These are phyloP conservation scores for Pycnomerus fuliginosus DNA, from an alignment of 2,888 invertebrate species.

Conservation along the genomic window DNA sequence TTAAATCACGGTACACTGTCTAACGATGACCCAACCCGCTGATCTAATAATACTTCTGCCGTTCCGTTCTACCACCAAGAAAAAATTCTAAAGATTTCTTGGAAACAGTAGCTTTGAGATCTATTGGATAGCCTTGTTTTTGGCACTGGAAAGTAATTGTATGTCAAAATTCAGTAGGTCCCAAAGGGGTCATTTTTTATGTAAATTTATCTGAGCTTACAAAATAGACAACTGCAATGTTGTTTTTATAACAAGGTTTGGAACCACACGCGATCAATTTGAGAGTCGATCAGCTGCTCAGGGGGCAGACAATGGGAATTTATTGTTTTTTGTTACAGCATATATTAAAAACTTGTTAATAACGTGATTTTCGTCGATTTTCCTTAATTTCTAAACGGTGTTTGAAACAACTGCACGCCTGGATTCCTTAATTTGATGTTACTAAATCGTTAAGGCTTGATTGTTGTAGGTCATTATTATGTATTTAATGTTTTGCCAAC, in stretches of 20 bases:
- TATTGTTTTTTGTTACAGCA: conserved; percentile 20
- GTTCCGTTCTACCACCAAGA: conserved; percentile 1
- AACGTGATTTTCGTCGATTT: conserved; percentile 18
- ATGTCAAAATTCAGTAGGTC: too few species aligned
- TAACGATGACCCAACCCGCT: conserved; percentile 20
- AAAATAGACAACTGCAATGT: conserved; percentile 27
- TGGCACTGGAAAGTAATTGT: conserved; percentile 7
- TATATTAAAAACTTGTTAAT: conserved; percentile 21
- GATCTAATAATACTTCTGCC: conserved; percentile 5
- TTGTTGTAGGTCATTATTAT: conserved; percentile 27
- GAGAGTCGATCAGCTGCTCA: conserved; percentile 26
- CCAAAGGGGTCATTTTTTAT: conserved; percentile 17
- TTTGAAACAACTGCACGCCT: conserved; percentile 6
- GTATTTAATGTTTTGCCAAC: conserved; percentile 27
- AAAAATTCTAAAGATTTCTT: not conserved
- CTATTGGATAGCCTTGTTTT: not conserved
- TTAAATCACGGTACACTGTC: conserved; percentile 21
- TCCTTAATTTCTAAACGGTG: conserved; percentile 2
- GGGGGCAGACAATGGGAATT: conserved; percentile 27
- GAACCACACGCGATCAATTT: conserved; percentile 26
- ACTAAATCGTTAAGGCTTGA: conserved; percentile 26
- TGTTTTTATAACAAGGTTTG: conserved; percentile 25
- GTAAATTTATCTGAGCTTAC: conserved; percentile 21
- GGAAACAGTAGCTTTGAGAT: conserved; percentile 1
- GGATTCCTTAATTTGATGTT: conserved; percentile 20